Evolutionary conservation across 2,888 invertebrate species (phyloP).

Genomic region (Lampropteryx suffumata): DNA sequence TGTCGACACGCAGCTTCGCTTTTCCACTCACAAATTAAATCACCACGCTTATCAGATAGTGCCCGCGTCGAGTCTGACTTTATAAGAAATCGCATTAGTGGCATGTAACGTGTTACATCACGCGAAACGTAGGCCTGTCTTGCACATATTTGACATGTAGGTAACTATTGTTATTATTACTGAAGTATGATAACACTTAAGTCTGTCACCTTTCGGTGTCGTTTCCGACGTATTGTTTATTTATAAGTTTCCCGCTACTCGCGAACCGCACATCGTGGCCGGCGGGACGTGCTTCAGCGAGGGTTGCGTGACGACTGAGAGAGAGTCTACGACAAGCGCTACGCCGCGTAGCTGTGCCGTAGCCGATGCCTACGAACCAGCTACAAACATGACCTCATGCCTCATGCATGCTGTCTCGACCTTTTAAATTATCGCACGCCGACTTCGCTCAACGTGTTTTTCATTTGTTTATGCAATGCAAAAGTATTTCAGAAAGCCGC

Average conservation of each 20-base stretch:
- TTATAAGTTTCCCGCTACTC: conserved; percentile 42
- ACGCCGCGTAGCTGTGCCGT: conserved; percentile 31
- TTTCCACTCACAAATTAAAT: conserved; percentile 38
- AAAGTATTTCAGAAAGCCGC: conserved; percentile 1
- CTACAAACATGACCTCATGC: conserved; percentile 22
- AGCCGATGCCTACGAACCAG: conserved; percentile 26
- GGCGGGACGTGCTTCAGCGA: conserved; percentile 39
- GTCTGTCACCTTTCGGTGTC: conserved; percentile 9
- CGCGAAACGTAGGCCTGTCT: conserved; percentile 33
- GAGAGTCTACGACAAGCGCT: conserved; percentile 33
- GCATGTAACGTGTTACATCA: conserved; percentile 63
- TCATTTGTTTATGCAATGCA: conserved; percentile 8
- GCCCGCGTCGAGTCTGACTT: conserved; percentile 38
- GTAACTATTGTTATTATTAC: neutral
- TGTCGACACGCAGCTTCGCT: conserved; percentile 22
- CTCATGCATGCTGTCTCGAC: conserved; percentile 17
- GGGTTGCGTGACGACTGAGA: conserved; percentile 43
- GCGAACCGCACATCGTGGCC: conserved; percentile 35
- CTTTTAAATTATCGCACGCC: conserved; percentile 29
- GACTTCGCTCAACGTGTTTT: conserved; percentile 17
- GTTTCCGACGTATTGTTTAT: conserved; percentile 36
- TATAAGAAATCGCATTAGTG: conserved; percentile 60
- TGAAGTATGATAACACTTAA: conserved; percentile 5
- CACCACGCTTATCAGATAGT: conserved; percentile 40
- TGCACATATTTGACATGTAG: neutral